Percentiles rank a stretch among this genome's conserved stretches.
phyloP scores from a whole-genome alignment of 2,113 vertebrate genomes.

The Forbesichthys agassizii region DNA sequence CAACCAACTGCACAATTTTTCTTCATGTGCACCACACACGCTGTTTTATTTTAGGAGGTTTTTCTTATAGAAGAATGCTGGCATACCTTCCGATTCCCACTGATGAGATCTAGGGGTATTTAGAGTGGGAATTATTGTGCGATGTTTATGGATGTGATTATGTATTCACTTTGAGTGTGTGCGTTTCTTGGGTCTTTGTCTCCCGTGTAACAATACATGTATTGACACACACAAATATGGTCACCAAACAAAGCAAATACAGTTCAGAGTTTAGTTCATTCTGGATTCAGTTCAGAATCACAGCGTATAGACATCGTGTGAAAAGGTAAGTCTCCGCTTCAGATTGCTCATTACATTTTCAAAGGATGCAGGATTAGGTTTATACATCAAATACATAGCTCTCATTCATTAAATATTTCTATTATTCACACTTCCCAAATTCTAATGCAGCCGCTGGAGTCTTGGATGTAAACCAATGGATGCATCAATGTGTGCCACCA shows the following conservation, averaged over 20 bases:
- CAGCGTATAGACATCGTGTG: not conserved
- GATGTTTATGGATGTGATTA: constrained; percentile 29
- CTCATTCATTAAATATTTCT: not conserved
- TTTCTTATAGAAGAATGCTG: not conserved
- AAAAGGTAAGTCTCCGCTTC: not conserved
- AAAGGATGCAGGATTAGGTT: not conserved
- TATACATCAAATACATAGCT: too few species aligned
- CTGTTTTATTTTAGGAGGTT: not conserved
- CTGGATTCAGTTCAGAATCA: constrained; percentile 14
- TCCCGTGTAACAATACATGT: constrained; percentile 57
- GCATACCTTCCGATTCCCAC: too few species aligned
- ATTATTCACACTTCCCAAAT: not conserved
- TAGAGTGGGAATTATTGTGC: constrained; percentile 21
- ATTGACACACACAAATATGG: constrained; percentile 49
- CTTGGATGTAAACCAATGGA: not conserved
- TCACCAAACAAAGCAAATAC: constrained; percentile 15
- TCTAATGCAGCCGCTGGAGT: constrained; percentile 3
- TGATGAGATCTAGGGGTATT: not conserved
- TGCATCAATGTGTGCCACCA: not conserved
- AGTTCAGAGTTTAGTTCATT: constrained; percentile 20
- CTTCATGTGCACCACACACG: not conserved
- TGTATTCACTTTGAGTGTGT: constrained; percentile 5
- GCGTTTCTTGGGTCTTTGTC: constrained; percentile 41
- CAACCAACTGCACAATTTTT: not conserved
- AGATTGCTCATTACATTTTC: not conserved